Evolutionary conservation across 2,113 vertebrate genomes (phyloP).

Genomic region (Neolamprologus modestus): DNA sequence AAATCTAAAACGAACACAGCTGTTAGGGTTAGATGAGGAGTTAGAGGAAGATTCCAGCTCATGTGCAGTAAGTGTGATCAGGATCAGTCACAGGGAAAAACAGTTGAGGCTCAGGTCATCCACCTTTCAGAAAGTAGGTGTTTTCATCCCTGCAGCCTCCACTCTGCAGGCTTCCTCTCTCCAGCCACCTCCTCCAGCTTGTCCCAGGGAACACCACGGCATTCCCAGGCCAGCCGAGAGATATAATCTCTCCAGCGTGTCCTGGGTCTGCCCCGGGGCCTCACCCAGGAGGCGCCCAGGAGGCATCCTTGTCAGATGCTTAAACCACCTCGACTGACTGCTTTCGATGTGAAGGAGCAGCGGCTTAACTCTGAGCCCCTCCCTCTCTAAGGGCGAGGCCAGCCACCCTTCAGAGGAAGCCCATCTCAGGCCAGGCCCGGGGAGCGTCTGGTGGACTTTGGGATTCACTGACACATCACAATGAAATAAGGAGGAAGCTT

Average conservation of each 20-base stretch:
- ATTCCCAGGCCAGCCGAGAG: neutral
- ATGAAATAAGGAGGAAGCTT: neutral
- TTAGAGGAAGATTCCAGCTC: neutral
- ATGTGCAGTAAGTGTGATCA: neutral
- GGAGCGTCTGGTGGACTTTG: neutral
- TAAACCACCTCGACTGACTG: neutral
- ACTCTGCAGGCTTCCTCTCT: neutral
- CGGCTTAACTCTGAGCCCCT: neutral
- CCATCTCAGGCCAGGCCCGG: neutral
- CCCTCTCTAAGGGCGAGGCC: neutral
- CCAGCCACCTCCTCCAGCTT: neutral
- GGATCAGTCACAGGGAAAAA: neutral
- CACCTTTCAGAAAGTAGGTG: neutral
- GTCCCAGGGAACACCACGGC: rapidly evolving
- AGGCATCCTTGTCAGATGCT: neutral
- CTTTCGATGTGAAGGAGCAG: neutral
- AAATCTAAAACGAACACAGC: neutral
- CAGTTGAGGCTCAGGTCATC: neutral
- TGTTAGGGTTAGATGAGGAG: neutral
- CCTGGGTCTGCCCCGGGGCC: neutral
- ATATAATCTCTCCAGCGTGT: neutral
- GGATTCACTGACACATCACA: neutral
- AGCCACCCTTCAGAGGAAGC: neutral
- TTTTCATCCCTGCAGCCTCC: neutral
- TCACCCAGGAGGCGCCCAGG: neutral